Evolutionary conservation across 2,888 invertebrate genomes (phyloP), one percentile per base, ranked within the genome.

Genomic region (Zonitis immaculata): DNA sequence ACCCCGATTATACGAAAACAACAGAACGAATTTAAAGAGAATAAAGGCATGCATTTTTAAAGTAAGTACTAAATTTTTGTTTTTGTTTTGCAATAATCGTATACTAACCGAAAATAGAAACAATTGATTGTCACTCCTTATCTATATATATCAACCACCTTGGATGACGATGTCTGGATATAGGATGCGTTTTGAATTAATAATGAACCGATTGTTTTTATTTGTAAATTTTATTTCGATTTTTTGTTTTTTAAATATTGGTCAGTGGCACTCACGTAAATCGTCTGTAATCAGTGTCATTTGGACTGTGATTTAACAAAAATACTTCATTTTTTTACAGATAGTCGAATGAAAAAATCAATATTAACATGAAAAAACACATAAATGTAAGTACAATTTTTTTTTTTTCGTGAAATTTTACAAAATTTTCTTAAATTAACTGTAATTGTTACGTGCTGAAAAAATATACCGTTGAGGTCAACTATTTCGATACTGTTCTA

Each of bases 191-290:
- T 20, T 39, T 39, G 39, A 39, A 39, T 39, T 20, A 11, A 39
- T 39, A 39, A 39, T 39, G 0, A 20, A 16, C 16, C 39, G 5
- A 18, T 39, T 39, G 39, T 39, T n/a, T 39, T 22, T 22, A 22
- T 22, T 22, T 22, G 22, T 22, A 22, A 18, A 25, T 25, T 35
- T 18, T 35, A 18, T 18, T 35, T 32, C 11, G 3, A 9, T 44
- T 18, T 26, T 54, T 59, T 56, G 42, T 47, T 58, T 51, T n/a
- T 49, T 49, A 51, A 62, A 67, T 66, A 61, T 68, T 67, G 70
- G 69, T 70, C 66, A 70, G 65, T 70, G 67, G 69, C 63, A 69
- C 70, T 65, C 70, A 70, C 69, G 70, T 69, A 62, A 44, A 44
- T 42, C 42, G 25, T 49, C 51, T 48, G n/a, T n/a, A n/a, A n/a